Base-by-base conservation (phyloP, 2,113 vertebrate genomes). In the Cranoglanis bouderius region DNA sequence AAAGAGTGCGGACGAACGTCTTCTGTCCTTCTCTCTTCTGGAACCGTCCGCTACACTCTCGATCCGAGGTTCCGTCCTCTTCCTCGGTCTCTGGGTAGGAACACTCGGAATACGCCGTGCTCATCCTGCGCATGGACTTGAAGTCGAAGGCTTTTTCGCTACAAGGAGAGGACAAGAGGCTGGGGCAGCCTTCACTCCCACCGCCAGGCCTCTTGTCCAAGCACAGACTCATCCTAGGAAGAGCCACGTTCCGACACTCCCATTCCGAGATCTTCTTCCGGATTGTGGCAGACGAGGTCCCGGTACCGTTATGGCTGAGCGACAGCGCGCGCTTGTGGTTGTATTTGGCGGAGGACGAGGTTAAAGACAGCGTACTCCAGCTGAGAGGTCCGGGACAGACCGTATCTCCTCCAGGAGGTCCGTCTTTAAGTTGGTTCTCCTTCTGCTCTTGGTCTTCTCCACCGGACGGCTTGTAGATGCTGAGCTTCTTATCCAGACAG, bases 191-290 rank as follows among this genome's bases (percentile, higher is more conserved):
- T 93, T 99, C 98, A 89, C 97, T 96, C 53, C 96, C 96, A 32
- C 92, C 93, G 51, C 93, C 93, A 91, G 94, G 93, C 92, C 97
- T 96, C 93, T 97, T 99, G 92, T 99, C 98, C 91, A 96, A 89
- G 61, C 96, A 97, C 29, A 94, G n/a, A 80, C 95, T 97, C 93
- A 95, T 97, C 93, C 96, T 98, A 96, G 97, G 96, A 24, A 95
- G 94, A 55, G 92, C 84, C 89, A 96, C 97, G 88, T 94, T 95
- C 87, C 97, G 96, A 94, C 97, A 97, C 92, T 99, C 98, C 98
- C 98, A 99, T 98, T 97, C 97, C 88, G 98, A 97, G 93, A 99
- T 99, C 94, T 98, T 99, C 94, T 97, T 97, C 92, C 96, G 95
- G 93, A 99, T 98, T 88, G 97, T 95, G 88, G 96, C 91, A 0